Base-by-base conservation (phyloP, 2,888 invertebrate species). In the Campopleginae sp. region DNA sequence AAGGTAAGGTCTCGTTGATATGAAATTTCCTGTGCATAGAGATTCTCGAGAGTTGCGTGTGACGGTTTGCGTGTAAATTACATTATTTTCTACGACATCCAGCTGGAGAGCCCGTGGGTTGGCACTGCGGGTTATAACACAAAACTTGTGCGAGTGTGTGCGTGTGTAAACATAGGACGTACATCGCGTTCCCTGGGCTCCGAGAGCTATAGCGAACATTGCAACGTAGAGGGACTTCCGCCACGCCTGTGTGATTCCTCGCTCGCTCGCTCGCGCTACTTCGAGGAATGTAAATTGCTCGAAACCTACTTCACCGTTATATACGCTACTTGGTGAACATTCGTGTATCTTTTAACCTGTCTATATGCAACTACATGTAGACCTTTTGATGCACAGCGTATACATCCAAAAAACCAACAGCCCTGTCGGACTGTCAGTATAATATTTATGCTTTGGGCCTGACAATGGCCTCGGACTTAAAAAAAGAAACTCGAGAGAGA, bases 231-330 rank as follows among this genome's bases (percentile, higher is more conserved):
- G 84, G 82, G 84, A 87, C 86, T 86, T 87, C 86, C 87, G 87
- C 86, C 82, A 85, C 79, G 80, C 80, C 81, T 81, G 87, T 84
- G 84, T 78, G 80, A 82, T 78, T 84, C 81, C 66, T 68, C 68
- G 75, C 63, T 23, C 74, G 66, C 68, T 46, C 77, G 72, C 74
- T 81, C 85, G 75, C 77, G 84, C 82, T 86, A 85, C 85, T 84
- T 87, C 86, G 85, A 75, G 87, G 88, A 88, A 88, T 88, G 87
- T 87, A 87, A 88, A 88, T 88, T 88, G 87, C 87, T 79, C 86
- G 86, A 80, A 88, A 87, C 87, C 87, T 85, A 88, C 85, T 87
- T 86, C 76, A 87, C 88, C 88, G 88, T 88, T 88, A 88, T 80
- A 77, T 31, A 46, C 85, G 82, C 84, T 80, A 84, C 81, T 76